Base-by-base conservation (phyloP, 2,888 invertebrate species). In the Lordiphosa andalusiaca region DNA sequence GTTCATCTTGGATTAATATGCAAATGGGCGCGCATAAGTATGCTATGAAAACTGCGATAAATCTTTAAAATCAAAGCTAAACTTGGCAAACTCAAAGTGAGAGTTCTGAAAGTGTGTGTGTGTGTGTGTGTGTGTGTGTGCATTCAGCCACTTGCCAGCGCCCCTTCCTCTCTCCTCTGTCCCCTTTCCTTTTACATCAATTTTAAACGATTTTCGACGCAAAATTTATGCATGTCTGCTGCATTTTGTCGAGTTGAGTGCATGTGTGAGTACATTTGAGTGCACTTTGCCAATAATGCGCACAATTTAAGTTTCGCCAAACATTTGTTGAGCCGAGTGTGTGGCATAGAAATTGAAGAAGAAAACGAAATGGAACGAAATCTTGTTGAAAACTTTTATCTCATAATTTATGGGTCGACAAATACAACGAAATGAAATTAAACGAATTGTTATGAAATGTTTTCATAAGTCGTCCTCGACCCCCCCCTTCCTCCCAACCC, bases 231-330 rank as follows among this genome's bases (percentile, higher is more conserved):
- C 80, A 80, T 49, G 77, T 73, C 73, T 67, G 42, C 56, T 54
- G 67, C 60, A 53, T 53, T 53, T 36, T 39, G 39, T 56, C 41
- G 19, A 33, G 44, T 25, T 38, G 21, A 1, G 7, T 37, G 35
- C 37, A 36, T 33, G n/a, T 44, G 21, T 41, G 52, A 49, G 64
- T 46, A 38, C 49, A 56, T 67, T 58, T 80, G 78, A 71, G 78
- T 80, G 84, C 82, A 78, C 81, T 84, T 58, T 74, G 84, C 75
- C 78, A 84, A 80, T 84, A 84, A 80, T 77, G 82, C 82, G 84
- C 82, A 77, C 80, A 80, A 81, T 80, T 80, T 80, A 77, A 80
- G 78, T 72, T 70, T 63, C 38, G 54, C 74, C 54, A 48, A 37
- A 56, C 67, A 62, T 56, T 60, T 46, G 60, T 59, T 59, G 67